These are phyloP conservation scores for Noctua janthe DNA, from an alignment of 2,888 invertebrate genomes.

Conservation along the genomic window DNA sequence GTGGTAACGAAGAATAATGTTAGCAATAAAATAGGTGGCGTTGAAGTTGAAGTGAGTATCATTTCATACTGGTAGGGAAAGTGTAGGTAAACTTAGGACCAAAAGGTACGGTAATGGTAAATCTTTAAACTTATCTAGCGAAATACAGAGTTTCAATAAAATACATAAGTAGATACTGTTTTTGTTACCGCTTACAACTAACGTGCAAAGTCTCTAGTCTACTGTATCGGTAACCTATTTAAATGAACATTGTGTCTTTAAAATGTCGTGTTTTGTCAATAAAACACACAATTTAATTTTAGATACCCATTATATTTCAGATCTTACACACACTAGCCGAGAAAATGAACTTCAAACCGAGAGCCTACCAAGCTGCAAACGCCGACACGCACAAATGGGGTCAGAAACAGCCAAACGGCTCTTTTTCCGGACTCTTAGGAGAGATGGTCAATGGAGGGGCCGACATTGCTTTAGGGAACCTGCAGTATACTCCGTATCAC, in stretches of 20 bases:
- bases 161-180: background rate
- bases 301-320: constrained; percentile 80
- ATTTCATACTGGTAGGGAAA: background rate
- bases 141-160: background rate
- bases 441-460: constrained; percentile 93
- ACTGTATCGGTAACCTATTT: background rate
- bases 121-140: background rate
- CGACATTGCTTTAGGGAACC: constrained; percentile 94
- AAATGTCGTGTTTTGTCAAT: background rate
- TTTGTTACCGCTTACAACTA: background rate
- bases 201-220: background rate
- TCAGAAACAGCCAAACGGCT: constrained; percentile 90
- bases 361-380: constrained; percentile 92
- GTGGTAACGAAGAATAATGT: constrained; percentile 84
- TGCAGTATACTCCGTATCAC: constrained; percentile 93
- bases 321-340: constrained; percentile 92
- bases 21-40: constrained; percentile 88
- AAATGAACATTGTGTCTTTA: background rate
- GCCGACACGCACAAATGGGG: constrained; percentile 93
- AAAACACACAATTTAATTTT: background rate
- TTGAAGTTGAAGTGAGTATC: constrained; percentile 92
- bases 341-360: constrained; percentile 93
- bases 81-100: background rate
- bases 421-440: constrained; percentile 93
- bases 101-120: background rate